phyloP scores from a whole-genome alignment of 2,888 invertebrate genomes.

The Quadroppia sp. region DNA sequence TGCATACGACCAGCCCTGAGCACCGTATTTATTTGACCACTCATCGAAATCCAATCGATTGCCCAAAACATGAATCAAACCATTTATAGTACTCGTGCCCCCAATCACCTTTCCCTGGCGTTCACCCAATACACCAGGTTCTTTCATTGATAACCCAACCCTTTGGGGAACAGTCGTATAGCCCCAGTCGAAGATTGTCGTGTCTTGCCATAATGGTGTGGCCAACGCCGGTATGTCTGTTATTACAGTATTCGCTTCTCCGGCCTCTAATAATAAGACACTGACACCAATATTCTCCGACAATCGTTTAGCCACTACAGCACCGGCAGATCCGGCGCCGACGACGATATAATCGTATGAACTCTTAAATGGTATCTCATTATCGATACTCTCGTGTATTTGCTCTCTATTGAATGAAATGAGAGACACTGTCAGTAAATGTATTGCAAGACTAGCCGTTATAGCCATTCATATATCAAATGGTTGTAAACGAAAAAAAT shows the following conservation, averaged over 20 bases:
- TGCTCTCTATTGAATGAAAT: not conserved
- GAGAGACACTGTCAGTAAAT: not conserved
- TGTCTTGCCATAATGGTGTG: not conserved
- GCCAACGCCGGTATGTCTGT: not conserved
- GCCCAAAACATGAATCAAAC: not conserved
- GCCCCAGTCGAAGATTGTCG: not conserved
- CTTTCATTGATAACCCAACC: not conserved
- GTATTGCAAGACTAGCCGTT: not conserved
- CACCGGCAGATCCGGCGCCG: not conserved
- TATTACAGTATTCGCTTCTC: not conserved
- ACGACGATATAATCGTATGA: not conserved
- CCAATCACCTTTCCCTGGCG: not conserved
- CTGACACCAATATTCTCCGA: not conserved
- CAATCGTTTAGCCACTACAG: not conserved
- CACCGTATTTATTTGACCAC: not conserved
- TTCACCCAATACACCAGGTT: not conserved
- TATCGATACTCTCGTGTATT: not conserved
- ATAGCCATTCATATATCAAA: no score
- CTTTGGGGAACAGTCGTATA: not conserved
- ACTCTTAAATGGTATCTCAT: not conserved
- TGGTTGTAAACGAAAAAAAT: no score
- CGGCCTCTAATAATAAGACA: not conserved
- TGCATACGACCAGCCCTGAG: not conserved
- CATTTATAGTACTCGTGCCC: not conserved
- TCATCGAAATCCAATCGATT: not conserved